Conservation (phyloP, 1,140 invertebrate genomes). For the Ceratosolen solmsi region DNA sequence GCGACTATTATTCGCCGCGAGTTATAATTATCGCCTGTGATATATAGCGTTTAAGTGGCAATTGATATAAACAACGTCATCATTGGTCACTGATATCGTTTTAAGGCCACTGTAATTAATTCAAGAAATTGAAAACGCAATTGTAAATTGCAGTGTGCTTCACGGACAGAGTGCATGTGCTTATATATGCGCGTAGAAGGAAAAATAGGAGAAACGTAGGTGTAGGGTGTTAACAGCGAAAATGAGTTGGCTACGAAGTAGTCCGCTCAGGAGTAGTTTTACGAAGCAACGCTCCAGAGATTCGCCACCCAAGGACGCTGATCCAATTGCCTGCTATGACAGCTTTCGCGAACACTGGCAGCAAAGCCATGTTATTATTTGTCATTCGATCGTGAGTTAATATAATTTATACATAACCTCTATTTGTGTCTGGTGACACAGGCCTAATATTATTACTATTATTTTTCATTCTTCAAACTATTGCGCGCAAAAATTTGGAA, state of each 20-base stretch:
- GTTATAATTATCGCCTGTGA: conserved; percentile 6
- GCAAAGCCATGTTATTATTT: conserved; percentile 89
- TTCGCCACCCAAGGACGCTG: conserved; percentile 75
- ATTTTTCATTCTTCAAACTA: no score
- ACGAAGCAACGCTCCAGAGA: conserved; percentile 69
- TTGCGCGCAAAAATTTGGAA: no score
- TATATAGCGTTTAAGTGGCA: conserved; percentile 7
- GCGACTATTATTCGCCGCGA: neutral
- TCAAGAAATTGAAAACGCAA: conserved; percentile 19
- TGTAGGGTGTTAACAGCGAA: conserved; percentile 29
- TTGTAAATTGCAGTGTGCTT: neutral
- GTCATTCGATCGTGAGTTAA: conserved; percentile 76
- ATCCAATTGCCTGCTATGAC: conserved; percentile 89
- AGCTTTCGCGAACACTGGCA: conserved; percentile 97
- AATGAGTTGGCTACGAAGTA: conserved; percentile 81
- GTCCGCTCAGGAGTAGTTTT: conserved; percentile 76
- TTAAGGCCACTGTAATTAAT: neutral
- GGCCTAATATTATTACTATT: no score
- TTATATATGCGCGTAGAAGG: neutral
- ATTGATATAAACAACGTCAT: conserved; percentile 34
- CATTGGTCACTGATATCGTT: conserved; percentile 11
- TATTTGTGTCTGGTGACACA: neutral
- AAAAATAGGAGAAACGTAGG: neutral
- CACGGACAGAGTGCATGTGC: neutral
- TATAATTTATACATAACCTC: conserved; percentile 34